Conservation (phyloP, 1,140 invertebrate species). For the Lasioglossum albipes region DNA sequence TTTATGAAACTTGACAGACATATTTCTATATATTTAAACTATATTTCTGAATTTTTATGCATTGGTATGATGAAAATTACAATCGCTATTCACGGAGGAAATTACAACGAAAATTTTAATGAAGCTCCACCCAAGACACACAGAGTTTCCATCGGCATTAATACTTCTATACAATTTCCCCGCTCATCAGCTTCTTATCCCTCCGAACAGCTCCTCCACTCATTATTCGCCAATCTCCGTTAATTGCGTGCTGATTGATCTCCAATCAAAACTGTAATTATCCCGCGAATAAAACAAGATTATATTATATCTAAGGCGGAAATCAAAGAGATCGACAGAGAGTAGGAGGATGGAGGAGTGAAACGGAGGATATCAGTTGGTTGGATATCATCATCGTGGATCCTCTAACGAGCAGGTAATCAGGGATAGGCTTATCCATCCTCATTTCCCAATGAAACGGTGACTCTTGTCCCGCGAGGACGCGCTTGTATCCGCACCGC, state of each 20-base stretch:
- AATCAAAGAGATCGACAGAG: constrained; percentile 16
- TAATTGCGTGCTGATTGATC: not conserved
- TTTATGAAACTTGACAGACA: too few species aligned
- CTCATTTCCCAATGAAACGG: constrained; percentile 68
- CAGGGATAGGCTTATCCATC: constrained; percentile 61
- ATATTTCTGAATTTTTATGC: too few species aligned
- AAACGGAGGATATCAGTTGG: constrained; percentile 15
- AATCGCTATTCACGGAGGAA: too few species aligned
- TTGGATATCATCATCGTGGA: constrained; percentile 49
- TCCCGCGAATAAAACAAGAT: constrained; percentile 17
- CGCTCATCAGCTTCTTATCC: not conserved
- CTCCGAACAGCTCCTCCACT: not conserved
- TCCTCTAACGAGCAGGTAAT: constrained; percentile 62
- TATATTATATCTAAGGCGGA: constrained; percentile 14
- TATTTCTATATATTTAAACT: too few species aligned
- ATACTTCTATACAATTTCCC: not conserved
- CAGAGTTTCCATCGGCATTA: not conserved
- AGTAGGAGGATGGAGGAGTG: not conserved
- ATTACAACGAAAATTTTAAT: too few species aligned
- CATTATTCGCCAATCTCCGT: not conserved
- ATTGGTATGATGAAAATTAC: too few species aligned
- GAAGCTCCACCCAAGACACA: not conserved
- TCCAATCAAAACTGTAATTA: constrained; percentile 25
- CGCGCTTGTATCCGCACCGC: constrained; percentile 11
- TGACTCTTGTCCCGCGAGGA: constrained; percentile 38